A percentile compares a stretch with the other conserved stretches of the same genome.
Evolutionary conservation across 2,888 invertebrate genomes (phyloP).

Genomic region (Hyposoter dolosus): DNA sequence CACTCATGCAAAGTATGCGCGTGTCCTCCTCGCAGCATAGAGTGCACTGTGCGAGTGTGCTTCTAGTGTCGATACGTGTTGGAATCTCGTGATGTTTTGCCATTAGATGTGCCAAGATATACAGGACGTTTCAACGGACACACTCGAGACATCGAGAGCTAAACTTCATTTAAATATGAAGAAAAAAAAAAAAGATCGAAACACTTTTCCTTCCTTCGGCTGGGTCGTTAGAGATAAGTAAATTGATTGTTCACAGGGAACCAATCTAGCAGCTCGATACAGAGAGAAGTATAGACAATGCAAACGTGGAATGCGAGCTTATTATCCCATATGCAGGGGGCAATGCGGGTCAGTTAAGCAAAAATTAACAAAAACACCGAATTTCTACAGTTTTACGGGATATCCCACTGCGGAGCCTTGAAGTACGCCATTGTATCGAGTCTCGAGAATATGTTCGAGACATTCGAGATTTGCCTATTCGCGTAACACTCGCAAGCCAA

Average conservation of each 20-base stretch:
- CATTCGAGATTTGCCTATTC: not conserved
- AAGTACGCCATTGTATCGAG: not conserved
- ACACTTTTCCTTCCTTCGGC: not conserved
- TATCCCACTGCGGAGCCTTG: not conserved
- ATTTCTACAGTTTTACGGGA: not conserved
- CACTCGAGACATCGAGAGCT: not conserved
- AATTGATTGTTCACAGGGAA: not conserved
- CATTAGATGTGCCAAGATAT: conserved; percentile 6
- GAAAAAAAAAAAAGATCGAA: not conserved
- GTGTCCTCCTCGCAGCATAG: conserved; percentile 69
- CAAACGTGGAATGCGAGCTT: not conserved
- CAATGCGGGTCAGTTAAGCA: conserved; percentile 10
- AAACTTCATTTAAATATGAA: not conserved
- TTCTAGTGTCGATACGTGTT: conserved; percentile 80
- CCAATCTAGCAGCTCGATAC: not conserved
- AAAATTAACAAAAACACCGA: not conserved
- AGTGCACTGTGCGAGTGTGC: conserved; percentile 82
- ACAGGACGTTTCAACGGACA: not conserved
- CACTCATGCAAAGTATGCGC: conserved; percentile 35
- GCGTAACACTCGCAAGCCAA: not conserved
- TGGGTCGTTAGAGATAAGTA: not conserved
- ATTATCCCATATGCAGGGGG: not conserved
- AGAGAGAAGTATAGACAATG: not conserved
- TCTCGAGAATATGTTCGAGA: not conserved
- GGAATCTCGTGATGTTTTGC: conserved; percentile 71